Evolutionary conservation across 2,113 vertebrate genomes (phyloP).

Genomic region (Naja naja): DNA sequence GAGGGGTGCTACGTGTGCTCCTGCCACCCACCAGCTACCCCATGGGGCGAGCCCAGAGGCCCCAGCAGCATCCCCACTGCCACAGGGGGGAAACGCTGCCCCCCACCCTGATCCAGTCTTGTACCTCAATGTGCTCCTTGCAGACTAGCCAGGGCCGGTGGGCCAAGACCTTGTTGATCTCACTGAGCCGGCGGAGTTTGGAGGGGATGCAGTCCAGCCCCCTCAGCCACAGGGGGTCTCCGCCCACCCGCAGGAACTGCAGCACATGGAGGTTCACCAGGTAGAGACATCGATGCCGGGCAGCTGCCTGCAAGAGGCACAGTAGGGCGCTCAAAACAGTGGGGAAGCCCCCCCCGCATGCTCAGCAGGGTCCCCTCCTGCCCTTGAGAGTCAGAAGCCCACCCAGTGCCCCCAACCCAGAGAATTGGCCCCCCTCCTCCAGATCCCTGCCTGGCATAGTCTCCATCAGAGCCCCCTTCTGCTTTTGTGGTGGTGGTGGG

Average conservation of each 20-base stretch:
- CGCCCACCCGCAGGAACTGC: constrained; percentile 86
- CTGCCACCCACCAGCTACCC: not conserved
- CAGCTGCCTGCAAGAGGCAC: constrained; percentile 77
- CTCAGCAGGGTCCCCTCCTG: not conserved
- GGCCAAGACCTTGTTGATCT: constrained; percentile 92
- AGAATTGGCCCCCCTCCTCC: not conserved
- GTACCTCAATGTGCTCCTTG: constrained; percentile 91
- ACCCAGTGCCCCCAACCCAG: not conserved
- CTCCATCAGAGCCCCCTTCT: not conserved
- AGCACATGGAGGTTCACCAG: constrained; percentile 86
- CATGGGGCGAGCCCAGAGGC: rapidly evolving
- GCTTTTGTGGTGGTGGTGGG: too few relatives aligned
- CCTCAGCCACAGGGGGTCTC: constrained; percentile 88
- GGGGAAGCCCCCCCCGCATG: not conserved
- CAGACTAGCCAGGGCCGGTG: constrained; percentile 94
- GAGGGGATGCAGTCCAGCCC: constrained; percentile 79
- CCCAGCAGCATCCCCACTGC: not conserved
- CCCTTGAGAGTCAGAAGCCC: not conserved
- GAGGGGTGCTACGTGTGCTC: not conserved
- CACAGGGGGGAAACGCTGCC: not conserved
- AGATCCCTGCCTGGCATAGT: not conserved
- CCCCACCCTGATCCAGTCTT: not conserved
- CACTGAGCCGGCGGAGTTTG: constrained; percentile 85
- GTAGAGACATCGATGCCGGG: constrained; percentile 90
- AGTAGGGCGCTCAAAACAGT: too few relatives aligned